Evolutionary conservation across 2,113 vertebrate genomes (phyloP).

Genomic region (Chionis minor): DNA sequence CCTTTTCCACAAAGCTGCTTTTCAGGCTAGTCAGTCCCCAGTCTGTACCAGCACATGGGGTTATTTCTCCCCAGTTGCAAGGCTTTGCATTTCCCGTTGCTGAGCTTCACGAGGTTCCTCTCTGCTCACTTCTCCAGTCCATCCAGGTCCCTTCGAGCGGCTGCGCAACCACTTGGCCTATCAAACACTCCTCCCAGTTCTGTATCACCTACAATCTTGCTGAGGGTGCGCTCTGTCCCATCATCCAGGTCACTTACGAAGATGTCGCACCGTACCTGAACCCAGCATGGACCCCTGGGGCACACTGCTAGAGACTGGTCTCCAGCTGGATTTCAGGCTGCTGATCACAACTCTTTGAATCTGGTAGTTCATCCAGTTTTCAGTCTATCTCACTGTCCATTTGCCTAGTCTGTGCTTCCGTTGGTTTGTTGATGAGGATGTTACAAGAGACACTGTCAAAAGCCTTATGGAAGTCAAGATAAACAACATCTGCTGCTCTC

Average conservation of each 20-base stretch:
- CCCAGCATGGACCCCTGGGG: accelerated
- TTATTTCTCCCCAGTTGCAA: background rate
- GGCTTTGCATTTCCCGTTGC: background rate
- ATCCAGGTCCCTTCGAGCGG: background rate
- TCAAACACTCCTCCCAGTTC: background rate
- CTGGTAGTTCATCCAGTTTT: background rate
- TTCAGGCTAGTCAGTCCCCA: background rate
- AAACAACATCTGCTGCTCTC: background rate
- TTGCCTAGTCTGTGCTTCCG: background rate
- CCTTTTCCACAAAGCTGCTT: background rate
- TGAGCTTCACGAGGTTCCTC: background rate
- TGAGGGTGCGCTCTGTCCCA: background rate
- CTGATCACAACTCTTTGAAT: background rate
- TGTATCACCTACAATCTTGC: background rate
- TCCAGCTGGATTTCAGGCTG: background rate
- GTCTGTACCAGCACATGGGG: background rate
- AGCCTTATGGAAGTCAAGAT: background rate
- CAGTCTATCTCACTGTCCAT: background rate
- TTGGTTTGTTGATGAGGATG: background rate
- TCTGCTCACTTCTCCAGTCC: background rate
- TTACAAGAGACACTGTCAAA: background rate
- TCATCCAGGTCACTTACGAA: background rate
- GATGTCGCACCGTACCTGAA: accelerated
- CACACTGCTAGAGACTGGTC: background rate
- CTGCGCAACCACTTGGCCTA: background rate